Base-by-base conservation (phyloP, 2,797 vertebrate genomes). In the Anolis apletophallus region DNA sequence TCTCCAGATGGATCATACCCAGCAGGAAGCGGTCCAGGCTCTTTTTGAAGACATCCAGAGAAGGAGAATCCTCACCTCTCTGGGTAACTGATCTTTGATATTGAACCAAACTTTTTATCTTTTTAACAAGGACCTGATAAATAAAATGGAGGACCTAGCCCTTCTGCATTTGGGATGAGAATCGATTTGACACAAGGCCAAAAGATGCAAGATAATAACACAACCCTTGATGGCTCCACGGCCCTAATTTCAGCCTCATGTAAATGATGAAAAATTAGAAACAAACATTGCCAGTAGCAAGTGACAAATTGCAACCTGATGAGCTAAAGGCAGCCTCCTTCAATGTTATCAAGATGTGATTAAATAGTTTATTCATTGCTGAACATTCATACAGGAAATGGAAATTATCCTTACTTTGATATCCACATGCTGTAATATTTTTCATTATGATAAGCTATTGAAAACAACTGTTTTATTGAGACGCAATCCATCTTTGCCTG, bases 221-320 rank as follows among this genome's bases (percentile, higher is more conserved):
- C 87, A 89, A 89, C 50, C 40, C 87, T 54, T 85, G 32, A 69
- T 85, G 91, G 88, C 86, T 55, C 83, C 57, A 34, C 64, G 84
- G 69, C 85, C 91, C 92, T 91, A 93, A 90, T 91, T 93, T 94
- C 64, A 61, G 74, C 87, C 87, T 90, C 84, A 80, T 93, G 91
- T 91, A 92, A 92, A 93, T 93, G 93, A 93, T 93, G 92, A 94
- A 78, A 80, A 90, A 94, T 94, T 94, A 89, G 90, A 89, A 93
- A 85, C 93, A 1, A 85, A 23, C 86, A 34, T 83, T 88, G 91
- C 88, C 85, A 3, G 26, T 89, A 78, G 90, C 79, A 90, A 94
- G 89, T 96, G 95, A 96, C 93, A 96, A 96, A 95, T 91, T 94
- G 93, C 93, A 94, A 90, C 93, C 93, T 96, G 94, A 94, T 83